Percentiles rank a stretch among this genome's conserved stretches.
Evolutionary conservation across 2,113 vertebrate species (phyloP).

Genomic region (Cephalopholis sonnerati): DNA sequence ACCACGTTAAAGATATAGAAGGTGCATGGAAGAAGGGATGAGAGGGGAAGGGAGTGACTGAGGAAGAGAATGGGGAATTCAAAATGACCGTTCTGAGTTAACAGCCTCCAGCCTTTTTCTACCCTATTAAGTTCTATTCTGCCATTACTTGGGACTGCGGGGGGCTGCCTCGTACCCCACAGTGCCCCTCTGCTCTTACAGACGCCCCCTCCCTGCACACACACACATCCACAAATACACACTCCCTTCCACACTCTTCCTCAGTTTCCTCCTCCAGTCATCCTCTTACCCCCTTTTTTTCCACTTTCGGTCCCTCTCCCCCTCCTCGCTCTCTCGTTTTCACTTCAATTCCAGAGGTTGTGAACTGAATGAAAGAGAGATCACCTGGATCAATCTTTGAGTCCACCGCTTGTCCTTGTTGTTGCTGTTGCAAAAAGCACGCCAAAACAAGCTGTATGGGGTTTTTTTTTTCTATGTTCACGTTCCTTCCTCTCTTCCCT

Average conservation of each 20-base stretch:
- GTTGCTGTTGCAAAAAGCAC: slow-evolving; percentile 22
- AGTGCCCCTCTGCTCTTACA: slow-evolving; percentile 45
- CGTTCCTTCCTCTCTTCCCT: neutral
- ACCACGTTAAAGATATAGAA: slow-evolving; percentile 63
- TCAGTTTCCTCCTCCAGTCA: neutral
- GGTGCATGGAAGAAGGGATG: slow-evolving; percentile 57
- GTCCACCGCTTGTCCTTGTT: slow-evolving; percentile 31
- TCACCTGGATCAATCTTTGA: slow-evolving; percentile 50
- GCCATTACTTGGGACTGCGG: slow-evolving; percentile 84
- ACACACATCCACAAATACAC: slow-evolving; percentile 28
- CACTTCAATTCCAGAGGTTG: slow-evolving; percentile 69
- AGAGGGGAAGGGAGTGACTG: slow-evolving; percentile 54
- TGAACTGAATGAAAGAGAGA: slow-evolving; percentile 67
- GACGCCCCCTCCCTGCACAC: slow-evolving; percentile 36
- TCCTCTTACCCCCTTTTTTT: no score
- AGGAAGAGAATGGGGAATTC: slow-evolving; percentile 79
- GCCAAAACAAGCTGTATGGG: slow-evolving; percentile 39
- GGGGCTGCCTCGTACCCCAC: slow-evolving; percentile 77
- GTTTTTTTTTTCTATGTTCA: neutral
- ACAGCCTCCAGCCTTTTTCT: slow-evolving; percentile 88
- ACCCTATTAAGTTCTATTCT: slow-evolving; percentile 88
- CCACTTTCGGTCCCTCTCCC: slow-evolving; percentile 22
- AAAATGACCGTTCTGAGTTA: slow-evolving; percentile 88
- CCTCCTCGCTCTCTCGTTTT: slow-evolving; percentile 21
- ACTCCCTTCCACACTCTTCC: neutral